Conservation (phyloP, 2,888 invertebrate genomes). For the Diloba caeruleocephala region DNA sequence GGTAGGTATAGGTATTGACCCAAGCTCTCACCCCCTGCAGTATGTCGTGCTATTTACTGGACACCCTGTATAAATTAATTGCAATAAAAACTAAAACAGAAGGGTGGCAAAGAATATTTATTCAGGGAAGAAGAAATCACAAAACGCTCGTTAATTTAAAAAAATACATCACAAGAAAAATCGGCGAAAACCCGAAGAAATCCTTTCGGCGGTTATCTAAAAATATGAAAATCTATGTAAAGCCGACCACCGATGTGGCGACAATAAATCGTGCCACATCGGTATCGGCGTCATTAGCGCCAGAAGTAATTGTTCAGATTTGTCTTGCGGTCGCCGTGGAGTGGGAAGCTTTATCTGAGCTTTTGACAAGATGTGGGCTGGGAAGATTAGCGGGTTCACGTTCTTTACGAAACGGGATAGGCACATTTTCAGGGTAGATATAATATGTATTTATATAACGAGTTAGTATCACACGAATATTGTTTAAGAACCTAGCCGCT, state of each 20-base stretch:
- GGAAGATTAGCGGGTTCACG: constrained; percentile 44
- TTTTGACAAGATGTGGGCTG: constrained; percentile 73
- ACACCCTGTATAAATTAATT: too few relatives aligned
- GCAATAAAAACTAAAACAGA: background rate
- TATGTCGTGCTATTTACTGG: too few relatives aligned
- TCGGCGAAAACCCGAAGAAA: constrained; percentile 55
- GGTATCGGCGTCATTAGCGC: constrained; percentile 83
- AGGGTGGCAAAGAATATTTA: background rate
- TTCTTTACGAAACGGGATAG: constrained; percentile 23
- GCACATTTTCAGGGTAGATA: background rate
- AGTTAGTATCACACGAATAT: too few relatives aligned
- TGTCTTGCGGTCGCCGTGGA: constrained; percentile 71
- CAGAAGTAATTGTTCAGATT: constrained; percentile 82
- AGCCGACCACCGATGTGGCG: constrained; percentile 75
- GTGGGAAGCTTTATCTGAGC: constrained; percentile 71
- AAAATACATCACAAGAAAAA: constrained; percentile 39
- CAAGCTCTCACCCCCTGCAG: too few relatives aligned
- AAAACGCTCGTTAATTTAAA: constrained; percentile 37
- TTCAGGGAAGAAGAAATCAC: constrained; percentile 28
- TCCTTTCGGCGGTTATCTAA: constrained; percentile 72
- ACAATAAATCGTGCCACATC: constrained; percentile 81
- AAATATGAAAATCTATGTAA: constrained; percentile 85
- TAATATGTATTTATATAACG: too few relatives aligned
- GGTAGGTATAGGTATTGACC: too few relatives aligned
- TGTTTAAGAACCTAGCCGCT: too few relatives aligned